Evolutionary conservation across 2,797 vertebrate species (phyloP).

Genomic region (Bradypodion ventrale): DNA sequence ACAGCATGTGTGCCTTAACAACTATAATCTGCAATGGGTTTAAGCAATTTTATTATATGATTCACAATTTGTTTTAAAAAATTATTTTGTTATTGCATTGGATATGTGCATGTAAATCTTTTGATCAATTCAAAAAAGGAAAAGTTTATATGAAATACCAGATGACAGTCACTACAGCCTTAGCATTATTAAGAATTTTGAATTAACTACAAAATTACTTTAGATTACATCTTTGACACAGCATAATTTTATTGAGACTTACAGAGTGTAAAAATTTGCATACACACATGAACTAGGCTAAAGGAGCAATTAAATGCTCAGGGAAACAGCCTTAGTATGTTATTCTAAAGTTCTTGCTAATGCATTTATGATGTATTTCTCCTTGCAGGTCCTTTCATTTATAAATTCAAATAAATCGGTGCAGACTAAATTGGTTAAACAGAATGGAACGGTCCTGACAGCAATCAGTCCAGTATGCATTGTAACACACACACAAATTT

Average conservation of each 20-base stretch:
- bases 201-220: slow-evolving; percentile 31
- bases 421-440: slow-evolving; percentile 35
- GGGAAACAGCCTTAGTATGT: slow-evolving; percentile 8
- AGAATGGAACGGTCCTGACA: slow-evolving; percentile 14
- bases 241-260: not conserved
- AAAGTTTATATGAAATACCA: not conserved
- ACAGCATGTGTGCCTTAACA: too few relatives aligned
- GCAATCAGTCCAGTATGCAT: not conserved
- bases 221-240: slow-evolving; percentile 1
- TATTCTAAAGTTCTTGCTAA: slow-evolving; percentile 38
- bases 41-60: not conserved
- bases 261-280: slow-evolving; percentile 2
- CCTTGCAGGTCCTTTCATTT: slow-evolving; percentile 14
- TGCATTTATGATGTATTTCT: slow-evolving; percentile 1
- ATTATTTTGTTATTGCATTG: not conserved
- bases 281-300: not conserved
- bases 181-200: slow-evolving; percentile 17
- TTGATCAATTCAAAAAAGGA: too few relatives aligned
- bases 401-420: slow-evolving; percentile 29
- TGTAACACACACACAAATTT: not conserved
- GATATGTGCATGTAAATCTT: too few relatives aligned
- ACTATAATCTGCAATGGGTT: not conserved
- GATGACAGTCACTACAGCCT: slow-evolving; percentile 6
- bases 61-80: not conserved
- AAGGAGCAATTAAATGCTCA: slow-evolving; percentile 22